Percentiles rank a stretch among this genome's conserved stretches.
Conservation (phyloP, 1,140 invertebrate species). For the Drosophila elegans region DNA sequence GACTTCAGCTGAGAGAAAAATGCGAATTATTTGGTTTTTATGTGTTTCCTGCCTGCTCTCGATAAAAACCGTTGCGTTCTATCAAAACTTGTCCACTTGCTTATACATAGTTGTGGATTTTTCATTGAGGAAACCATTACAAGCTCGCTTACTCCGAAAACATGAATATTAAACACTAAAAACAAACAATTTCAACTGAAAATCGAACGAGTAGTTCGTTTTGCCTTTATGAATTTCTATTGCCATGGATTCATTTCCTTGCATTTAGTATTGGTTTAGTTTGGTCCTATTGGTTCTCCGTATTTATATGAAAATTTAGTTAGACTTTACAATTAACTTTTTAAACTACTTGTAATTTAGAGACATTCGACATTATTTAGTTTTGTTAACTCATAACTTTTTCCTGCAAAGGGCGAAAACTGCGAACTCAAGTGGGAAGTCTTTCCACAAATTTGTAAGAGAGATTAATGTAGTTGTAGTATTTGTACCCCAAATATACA, state of each 20-base stretch:
- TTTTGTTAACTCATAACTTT: conserved; percentile 76
- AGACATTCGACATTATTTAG: conserved; percentile 24
- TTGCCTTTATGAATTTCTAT: conserved; percentile 57
- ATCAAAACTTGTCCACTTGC: conserved; percentile 37
- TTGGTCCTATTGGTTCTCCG: conserved; percentile 77
- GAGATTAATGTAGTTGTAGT: too few relatives aligned
- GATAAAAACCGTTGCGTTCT: conserved; percentile 22
- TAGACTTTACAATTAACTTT: conserved; percentile 61
- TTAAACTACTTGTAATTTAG: conserved; percentile 48
- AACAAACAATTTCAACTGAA: conserved; percentile 33
- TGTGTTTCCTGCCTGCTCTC: conserved; percentile 1
- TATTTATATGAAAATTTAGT: conserved; percentile 55
- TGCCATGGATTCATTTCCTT: conserved; percentile 47
- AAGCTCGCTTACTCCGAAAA: conserved; percentile 71
- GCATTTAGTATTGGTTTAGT: conserved; percentile 56
- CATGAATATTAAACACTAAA: conserved; percentile 14
- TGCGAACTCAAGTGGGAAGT: conserved; percentile 38
- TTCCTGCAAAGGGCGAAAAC: conserved; percentile 56
- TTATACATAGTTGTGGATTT: conserved; percentile 54
- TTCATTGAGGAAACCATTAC: conserved; percentile 75
- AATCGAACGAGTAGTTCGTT: conserved; percentile 8
- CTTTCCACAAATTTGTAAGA: not conserved
- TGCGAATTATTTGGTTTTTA: conserved; percentile 18
- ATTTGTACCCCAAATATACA: too few relatives aligned
- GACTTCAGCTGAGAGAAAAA: conserved; percentile 64